Base-by-base conservation (phyloP, 2,797 vertebrate species). In the Melanotaenia pygmaea region DNA sequence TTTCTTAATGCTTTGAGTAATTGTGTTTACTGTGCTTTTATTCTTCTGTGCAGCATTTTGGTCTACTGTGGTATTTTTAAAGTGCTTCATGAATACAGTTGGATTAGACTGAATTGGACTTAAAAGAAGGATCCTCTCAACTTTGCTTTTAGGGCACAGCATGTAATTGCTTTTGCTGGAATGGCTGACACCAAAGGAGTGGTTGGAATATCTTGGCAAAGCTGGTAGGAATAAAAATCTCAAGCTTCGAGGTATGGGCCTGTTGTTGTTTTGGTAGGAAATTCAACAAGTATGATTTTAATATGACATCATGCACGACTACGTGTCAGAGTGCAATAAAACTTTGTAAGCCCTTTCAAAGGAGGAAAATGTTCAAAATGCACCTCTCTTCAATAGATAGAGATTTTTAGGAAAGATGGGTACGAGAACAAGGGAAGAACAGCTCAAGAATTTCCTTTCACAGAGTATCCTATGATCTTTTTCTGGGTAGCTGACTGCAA, bases 401-500 rank as follows among this genome's bases (percentile, higher is more conserved):
- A 72, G 72, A 60, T 50, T 69, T 84, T 79, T 35, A 73, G 59
- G 64, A 58, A 70, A 74, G 51, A 75, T 64, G 70, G 69, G 72
- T 83, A 64, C 32, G 26, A 73, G 63, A 47, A 77, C 58, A 75
- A 79, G 70, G 35, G 58, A 50, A 73, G 56, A 28, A 64, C 67
- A 74, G 40, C 78, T 82, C 63, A 91, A 88, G 77, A 87, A 88
- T 87, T 89, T 85, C 72, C 59, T 80, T 88, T 88, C 89, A 87
- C 84, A 87, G 88, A 86, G 88, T 89, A 79, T 93, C 88, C 87
- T 91, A 90, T 96, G 94, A 96, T 95, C 94, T 94, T 88, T 95
- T 92, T 85, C 93, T 93, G 93, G 93, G 95, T 92, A 82, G 90
- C 85, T 93, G 93, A 94, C 93, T 94, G 82, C 95, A 93, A 94